phyloP scores from a whole-genome alignment of 1,140 invertebrate species.

The Ditylenchus dipsaci region DNA sequence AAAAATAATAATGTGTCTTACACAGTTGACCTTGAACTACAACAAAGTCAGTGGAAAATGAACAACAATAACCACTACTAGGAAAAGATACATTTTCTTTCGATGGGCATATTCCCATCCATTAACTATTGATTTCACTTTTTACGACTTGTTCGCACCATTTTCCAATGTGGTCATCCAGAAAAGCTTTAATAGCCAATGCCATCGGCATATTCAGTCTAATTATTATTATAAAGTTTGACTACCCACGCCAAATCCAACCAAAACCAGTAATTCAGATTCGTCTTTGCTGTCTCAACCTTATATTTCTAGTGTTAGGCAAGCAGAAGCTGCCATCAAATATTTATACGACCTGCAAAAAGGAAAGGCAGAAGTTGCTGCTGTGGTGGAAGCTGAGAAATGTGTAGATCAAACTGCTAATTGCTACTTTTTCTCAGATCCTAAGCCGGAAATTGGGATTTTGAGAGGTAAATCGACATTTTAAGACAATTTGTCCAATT shows the following conservation, averaged over 20 bases:
- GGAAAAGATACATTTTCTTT: too few species aligned
- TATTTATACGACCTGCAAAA: constrained; percentile 7
- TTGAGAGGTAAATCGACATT: too few species aligned
- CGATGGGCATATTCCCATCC: too few species aligned
- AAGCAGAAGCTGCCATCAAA: constrained; percentile 1
- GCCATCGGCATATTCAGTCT: neutral
- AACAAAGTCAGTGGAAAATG: too few species aligned
- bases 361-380: neutral
- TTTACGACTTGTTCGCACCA: too few species aligned
- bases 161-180: neutral
- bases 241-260: neutral
- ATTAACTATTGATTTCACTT: too few species aligned
- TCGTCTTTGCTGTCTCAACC: neutral
- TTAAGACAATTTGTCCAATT: too few species aligned
- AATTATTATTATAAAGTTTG: neutral
- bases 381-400: neutral
- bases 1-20: too few species aligned
- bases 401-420: neutral
- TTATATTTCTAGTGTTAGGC: neutral
- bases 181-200: neutral
- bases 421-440: neutral
- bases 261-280: neutral
- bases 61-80: too few species aligned
- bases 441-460: neutral
- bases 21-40: too few species aligned